Base-by-base conservation (phyloP, 1,140 invertebrate species). In the Bombyx mandarina region DNA sequence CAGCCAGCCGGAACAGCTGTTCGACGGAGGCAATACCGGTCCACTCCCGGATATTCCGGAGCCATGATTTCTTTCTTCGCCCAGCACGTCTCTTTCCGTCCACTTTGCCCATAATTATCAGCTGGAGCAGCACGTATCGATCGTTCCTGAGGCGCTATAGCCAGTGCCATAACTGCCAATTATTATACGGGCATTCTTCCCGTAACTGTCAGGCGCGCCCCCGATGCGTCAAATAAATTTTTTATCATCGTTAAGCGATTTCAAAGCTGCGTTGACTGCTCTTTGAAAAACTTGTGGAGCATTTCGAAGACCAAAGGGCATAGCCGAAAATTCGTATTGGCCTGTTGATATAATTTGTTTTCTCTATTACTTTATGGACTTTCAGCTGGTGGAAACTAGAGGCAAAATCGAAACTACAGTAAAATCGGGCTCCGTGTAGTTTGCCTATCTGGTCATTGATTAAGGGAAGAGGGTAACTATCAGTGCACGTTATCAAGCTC, bases 291-390 rank as follows among this genome's bases (percentile, higher is more conserved):
- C 69, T 3, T 60, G 42, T 0, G 77, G 71, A 5, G 75, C 72
- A 65, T 78, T 83, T 9, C 58, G 54, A 1, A 82, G 50, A 58
- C 12, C 12, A 18, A 18, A 18, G 12, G 12, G 12, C 12, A 18
- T 18, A 18, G 12, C 12, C 12, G 12, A 42, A 45, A 18, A 86
- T 52, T 64, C 68, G 45, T 60, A 90, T 26, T 79, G 73, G 5
- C 79, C 82, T 46, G 74, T 62, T 9, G 66, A 71, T 7, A 79
- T 83, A 9, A 75, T 66, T 80, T 8, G 89, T 88, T 64, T 75
- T 52, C 52, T 56, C 43, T 48, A 65, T 53, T 7, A 61, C 56
- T 10, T 49, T 47, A 18, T 63, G 62, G 5, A 75, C 51, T n/a
- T 54, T 47, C 0, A 81, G 66, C 43, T 91, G 87, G 12, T 18